Evolutionary conservation across 2,113 vertebrate genomes (phyloP).

Genomic region (Ictalurus furcatus): DNA sequence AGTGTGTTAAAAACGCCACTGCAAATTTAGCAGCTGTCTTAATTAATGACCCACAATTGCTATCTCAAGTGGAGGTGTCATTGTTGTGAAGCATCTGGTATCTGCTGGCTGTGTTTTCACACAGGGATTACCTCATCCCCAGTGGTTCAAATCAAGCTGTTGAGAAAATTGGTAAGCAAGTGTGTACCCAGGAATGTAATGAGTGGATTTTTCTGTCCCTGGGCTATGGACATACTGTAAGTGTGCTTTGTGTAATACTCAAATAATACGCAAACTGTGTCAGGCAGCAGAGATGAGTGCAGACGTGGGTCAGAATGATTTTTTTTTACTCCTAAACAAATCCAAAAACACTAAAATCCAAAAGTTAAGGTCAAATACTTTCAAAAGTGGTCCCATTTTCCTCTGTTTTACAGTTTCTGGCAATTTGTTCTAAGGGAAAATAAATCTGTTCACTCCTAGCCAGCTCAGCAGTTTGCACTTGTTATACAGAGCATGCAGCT

Average conservation of each 20-base stretch:
- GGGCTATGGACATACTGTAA: background rate
- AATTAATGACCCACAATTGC: slow-evolving; percentile 20
- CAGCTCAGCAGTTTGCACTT: too few species aligned
- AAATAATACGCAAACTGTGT: background rate
- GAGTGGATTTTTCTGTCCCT: slow-evolving; percentile 19
- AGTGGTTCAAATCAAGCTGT: slow-evolving; percentile 11
- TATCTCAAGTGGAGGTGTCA: slow-evolving; percentile 32
- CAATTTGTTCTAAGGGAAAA: too few species aligned
- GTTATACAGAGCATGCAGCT: too few species aligned
- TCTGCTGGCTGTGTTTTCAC: slow-evolving; percentile 34
- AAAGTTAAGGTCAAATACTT: too few species aligned
- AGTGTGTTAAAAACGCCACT: background rate
- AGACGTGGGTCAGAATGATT: background rate
- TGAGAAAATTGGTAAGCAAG: slow-evolving; percentile 25
- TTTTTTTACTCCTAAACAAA: background rate
- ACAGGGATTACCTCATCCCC: slow-evolving; percentile 8
- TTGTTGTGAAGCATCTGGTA: slow-evolving; percentile 21
- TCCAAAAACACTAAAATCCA: background rate
- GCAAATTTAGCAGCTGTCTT: background rate
- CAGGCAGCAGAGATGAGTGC: background rate
- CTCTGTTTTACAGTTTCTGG: too few species aligned
- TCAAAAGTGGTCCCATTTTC: too few species aligned
- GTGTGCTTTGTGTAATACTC: background rate
- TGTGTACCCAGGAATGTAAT: background rate
- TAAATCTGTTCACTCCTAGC: too few species aligned